Evolutionary conservation across 2,888 invertebrate genomes (phyloP), one percentile per base, ranked within the genome.

Genomic region (Celastrina argiolus): DNA sequence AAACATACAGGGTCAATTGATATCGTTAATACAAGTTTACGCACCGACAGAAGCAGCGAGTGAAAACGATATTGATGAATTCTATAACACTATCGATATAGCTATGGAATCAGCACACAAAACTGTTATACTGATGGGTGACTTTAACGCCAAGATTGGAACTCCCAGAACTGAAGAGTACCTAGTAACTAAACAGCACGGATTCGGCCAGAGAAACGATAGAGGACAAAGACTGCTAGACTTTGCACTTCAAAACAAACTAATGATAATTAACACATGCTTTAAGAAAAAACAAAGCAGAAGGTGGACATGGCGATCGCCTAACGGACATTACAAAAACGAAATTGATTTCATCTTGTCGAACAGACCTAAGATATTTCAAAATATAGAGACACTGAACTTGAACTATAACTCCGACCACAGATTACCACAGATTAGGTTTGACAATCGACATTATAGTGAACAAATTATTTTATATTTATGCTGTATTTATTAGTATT

Each of bases 141-240:
- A n/a, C n/a, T n/a, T n/a, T n/a, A n/a, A n/a, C n/a, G n/a, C n/a
- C n/a, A n/a, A n/a, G n/a, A n/a, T 69, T n/a, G 67, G 69, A n/a
- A n/a, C 1, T 10, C 70, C 66, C 3, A 67, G 64, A 63, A 10
- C 45, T 10, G 63, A 66, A 7, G 67, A 70, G 61, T 16, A 66
- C 10, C 10, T 67, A 39, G 10, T 66, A 1, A 65, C 16, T 16
- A 58, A 68, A 58, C 7, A 26, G 16, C 7, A 34, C 26, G 69
- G 69, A 39, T 64, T 61, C n/a, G 68, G 69, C 0, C 3, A 22
- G 42, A 67, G 67, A 34, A 70, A 70, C 39, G 22, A 65, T 2
- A 68, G 70, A 66, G 70, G 70, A 0, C 68, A 68, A 31, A 68
- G 45, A 34, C 56, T 70, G 26, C n/a, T 69, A 6, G 64, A 68